Evolutionary conservation across 2,113 vertebrate species (phyloP).

Genomic region (Perognathus longimembris): DNA sequence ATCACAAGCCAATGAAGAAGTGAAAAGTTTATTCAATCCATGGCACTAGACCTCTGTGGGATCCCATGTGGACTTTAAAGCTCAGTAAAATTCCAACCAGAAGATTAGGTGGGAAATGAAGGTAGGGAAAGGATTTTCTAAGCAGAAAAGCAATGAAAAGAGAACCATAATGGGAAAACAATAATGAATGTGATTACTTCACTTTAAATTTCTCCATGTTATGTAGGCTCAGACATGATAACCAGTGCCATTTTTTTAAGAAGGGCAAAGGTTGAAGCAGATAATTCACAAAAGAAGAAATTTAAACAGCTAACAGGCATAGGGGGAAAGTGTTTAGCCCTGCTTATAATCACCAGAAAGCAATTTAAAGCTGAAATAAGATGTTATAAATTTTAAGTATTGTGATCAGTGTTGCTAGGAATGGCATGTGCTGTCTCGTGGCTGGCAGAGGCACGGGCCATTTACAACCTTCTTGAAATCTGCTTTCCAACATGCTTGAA

Average conservation of each 20-base stretch:
- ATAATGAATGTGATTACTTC: slow-evolving; percentile 40
- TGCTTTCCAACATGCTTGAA: not conserved
- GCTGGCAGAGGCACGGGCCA: not conserved
- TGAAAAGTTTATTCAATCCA: not conserved
- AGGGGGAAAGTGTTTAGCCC: not conserved
- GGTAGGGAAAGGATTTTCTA: slow-evolving; percentile 10
- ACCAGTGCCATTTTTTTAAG: slow-evolving; percentile 69
- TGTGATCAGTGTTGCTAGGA: not conserved
- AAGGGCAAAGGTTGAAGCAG: slow-evolving; percentile 53
- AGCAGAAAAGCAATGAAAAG: slow-evolving; percentile 50
- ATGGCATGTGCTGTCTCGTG: not conserved
- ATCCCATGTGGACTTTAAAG: slow-evolving; percentile 39
- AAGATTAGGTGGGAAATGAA: not conserved
- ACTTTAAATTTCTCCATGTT: slow-evolving; percentile 54
- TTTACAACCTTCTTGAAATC: not conserved
- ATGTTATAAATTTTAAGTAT: slow-evolving; percentile 6
- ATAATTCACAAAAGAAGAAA: slow-evolving; percentile 66
- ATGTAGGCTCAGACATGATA: slow-evolving; percentile 43
- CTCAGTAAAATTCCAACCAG: slow-evolving; percentile 49
- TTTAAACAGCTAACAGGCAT: slow-evolving; percentile 56
- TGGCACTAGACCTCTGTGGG: not conserved
- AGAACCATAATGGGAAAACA: slow-evolving; percentile 42
- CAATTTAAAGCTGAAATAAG: slow-evolving; percentile 7
- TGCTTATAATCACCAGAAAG: not conserved
- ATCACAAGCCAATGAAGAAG: not conserved